These are phyloP conservation scores for Cerastoderma edule DNA, from an alignment of 2,888 invertebrate genomes.

Conservation along the genomic window DNA sequence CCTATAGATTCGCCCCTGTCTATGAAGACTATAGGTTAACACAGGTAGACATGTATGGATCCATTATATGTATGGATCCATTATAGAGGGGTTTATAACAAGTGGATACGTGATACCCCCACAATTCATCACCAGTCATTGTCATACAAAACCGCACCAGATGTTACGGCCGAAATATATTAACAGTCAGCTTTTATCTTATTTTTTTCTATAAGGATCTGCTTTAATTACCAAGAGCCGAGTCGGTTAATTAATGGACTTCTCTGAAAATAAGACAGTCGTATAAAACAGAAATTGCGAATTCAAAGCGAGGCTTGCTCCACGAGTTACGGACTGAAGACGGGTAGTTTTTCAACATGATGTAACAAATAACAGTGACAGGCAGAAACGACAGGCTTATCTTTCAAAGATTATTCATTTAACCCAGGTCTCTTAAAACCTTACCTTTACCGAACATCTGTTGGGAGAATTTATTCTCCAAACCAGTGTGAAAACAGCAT, in stretches of 20 bases:
- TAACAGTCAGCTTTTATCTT: conserved; percentile 14
- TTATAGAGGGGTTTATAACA: too few species aligned
- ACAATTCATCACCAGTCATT: conserved; percentile 9
- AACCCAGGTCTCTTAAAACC: too few species aligned
- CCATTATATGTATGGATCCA: too few species aligned
- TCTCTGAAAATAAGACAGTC: conserved; percentile 17
- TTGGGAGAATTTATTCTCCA: too few species aligned
- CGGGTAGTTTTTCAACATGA: conserved; percentile 20
- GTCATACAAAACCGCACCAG: conserved; percentile 18
- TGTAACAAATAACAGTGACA: conserved; percentile 25
- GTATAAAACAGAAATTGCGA: conserved; percentile 2
- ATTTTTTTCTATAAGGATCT: conserved; percentile 10
- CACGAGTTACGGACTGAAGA: conserved; percentile 7
- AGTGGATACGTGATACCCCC: background rate
- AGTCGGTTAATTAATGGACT: conserved; percentile 2
- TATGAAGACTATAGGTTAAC: too few species aligned
- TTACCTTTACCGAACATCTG: too few species aligned
- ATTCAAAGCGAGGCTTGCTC: conserved; percentile 20
- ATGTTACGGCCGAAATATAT: conserved; percentile 19
- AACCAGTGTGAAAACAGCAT: too few species aligned
- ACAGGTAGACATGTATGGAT: too few species aligned
- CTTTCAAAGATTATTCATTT: conserved; percentile 15
- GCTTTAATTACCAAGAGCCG: conserved; percentile 12
- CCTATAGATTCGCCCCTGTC: too few species aligned
- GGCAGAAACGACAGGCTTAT: conserved; percentile 15